Percentiles rank a stretch among this genome's conserved stretches.
phyloP scores from a whole-genome alignment of 2,888 invertebrate genomes.

The Noctua pronuba region DNA sequence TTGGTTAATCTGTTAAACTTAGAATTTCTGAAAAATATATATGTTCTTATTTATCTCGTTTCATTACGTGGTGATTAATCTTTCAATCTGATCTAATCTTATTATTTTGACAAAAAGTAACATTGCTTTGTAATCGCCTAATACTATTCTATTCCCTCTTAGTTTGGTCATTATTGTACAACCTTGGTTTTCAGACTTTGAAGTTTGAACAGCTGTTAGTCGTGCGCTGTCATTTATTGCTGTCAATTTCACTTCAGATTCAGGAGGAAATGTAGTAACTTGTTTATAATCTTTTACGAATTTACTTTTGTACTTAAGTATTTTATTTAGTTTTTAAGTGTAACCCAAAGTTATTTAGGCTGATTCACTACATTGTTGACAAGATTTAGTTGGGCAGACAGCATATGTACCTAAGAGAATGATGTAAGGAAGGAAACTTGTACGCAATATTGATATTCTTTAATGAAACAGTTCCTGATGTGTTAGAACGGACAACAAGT shows the following conservation, averaged over 20 bases:
- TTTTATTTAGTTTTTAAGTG: constrained; percentile 13
- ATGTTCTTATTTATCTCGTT: neutral
- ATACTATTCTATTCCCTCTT: neutral
- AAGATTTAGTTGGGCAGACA: constrained; percentile 3
- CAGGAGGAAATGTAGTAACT: constrained; percentile 8
- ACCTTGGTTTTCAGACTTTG: constrained; percentile 29
- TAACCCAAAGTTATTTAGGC: constrained; percentile 9
- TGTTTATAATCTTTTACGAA: constrained; percentile 1
- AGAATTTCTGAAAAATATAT: neutral
- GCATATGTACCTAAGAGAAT: constrained; percentile 36
- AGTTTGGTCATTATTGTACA: constrained; percentile 14
- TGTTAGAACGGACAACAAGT: constrained; percentile 32
- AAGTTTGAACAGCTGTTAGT: constrained; percentile 49
- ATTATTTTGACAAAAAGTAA: neutral
- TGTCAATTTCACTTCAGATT: constrained; percentile 11
- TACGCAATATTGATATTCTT: constrained; percentile 38
- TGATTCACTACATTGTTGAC: neutral
- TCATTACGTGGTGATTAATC: too few relatives aligned
- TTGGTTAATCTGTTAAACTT: neutral
- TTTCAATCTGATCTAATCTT: too few relatives aligned
- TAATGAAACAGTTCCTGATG: constrained; percentile 30
- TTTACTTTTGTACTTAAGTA: constrained; percentile 36
- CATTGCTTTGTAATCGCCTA: constrained; percentile 15
- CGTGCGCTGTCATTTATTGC: constrained; percentile 7
- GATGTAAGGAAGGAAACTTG: constrained; percentile 60